Percentiles rank a stretch among this genome's conserved stretches.
Evolutionary conservation across 2,888 invertebrate species (phyloP).

Genomic region (Cataglyphis cursor): DNA sequence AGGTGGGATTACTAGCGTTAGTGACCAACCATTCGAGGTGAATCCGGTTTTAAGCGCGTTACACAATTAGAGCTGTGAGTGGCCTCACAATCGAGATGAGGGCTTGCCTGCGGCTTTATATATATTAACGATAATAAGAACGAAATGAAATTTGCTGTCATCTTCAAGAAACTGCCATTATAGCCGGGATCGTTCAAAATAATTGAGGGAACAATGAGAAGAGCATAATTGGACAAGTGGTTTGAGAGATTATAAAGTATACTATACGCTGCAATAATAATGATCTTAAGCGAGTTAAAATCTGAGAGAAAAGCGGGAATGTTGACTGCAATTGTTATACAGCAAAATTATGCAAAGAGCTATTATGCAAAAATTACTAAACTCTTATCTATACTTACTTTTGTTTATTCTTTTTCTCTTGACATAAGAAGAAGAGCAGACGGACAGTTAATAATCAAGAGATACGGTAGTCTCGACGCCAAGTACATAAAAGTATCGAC

Average conservation of each 20-base stretch:
- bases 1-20: constrained; percentile 70
- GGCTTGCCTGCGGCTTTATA: constrained; percentile 63
- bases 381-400: not conserved
- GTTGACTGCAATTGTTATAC: not conserved
- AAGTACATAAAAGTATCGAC: constrained; percentile 7
- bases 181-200: not conserved
- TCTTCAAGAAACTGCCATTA: constrained; percentile 53
- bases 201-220: constrained; percentile 19
- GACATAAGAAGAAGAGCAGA: not conserved
- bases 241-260: not conserved
- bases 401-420: not conserved
- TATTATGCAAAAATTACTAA: constrained; percentile 6
- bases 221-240: constrained; percentile 16
- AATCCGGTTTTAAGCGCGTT: constrained; percentile 74
- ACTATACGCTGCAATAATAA: not conserved
- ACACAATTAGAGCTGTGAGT: constrained; percentile 70
- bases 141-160: constrained; percentile 70
- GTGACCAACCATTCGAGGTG: constrained; percentile 71
- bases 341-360: not conserved
- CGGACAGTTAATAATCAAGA: constrained; percentile 2
- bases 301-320: not conserved
- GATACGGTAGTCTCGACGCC: not conserved
- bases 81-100: constrained; percentile 63
- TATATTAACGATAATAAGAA: constrained; percentile 80
- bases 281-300: not conserved